A percentile compares a stretch with the other conserved stretches of the same genome.
These are phyloP conservation scores for Bombus waltoni DNA, from an alignment of 1,140 invertebrate genomes.

Conservation along the genomic window DNA sequence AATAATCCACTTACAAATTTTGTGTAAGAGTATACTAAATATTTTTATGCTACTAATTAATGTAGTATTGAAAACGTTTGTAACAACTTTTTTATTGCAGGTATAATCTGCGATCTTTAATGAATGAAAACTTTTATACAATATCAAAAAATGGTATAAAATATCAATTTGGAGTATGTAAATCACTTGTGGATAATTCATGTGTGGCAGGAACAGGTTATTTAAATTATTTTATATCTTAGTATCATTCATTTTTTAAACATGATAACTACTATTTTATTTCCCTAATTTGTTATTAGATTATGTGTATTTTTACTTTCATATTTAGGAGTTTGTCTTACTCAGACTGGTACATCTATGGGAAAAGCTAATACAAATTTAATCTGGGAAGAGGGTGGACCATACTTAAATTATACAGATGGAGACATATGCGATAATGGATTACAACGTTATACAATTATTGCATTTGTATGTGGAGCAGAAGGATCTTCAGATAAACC, in stretches of 20 bases:
- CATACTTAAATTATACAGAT: slow-evolving; percentile 83
- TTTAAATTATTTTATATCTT: slow-evolving; percentile 28
- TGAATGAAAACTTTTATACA: slow-evolving; percentile 47
- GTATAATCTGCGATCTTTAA: slow-evolving; percentile 69
- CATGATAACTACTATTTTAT: background rate
- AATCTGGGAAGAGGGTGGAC: slow-evolving; percentile 80
- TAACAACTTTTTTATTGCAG: slow-evolving; percentile 57
- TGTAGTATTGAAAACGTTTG: slow-evolving; percentile 18
- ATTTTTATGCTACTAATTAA: background rate
- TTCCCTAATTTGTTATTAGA: background rate
- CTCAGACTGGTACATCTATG: slow-evolving; percentile 68
- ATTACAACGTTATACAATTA: slow-evolving; percentile 79
- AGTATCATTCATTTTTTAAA: background rate
- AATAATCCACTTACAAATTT: slow-evolving; percentile 74
- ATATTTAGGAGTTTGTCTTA: slow-evolving; percentile 72
- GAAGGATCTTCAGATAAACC: slow-evolving; percentile 73
- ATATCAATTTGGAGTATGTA: slow-evolving; percentile 73
- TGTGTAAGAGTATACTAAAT: slow-evolving; percentile 59
- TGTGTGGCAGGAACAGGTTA: slow-evolving; percentile 69
- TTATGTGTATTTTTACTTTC: slow-evolving; percentile 15
- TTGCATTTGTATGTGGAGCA: slow-evolving; percentile 81
- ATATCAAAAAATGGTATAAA: slow-evolving; percentile 43
- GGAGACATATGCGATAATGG: slow-evolving; percentile 76
- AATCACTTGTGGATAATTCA: slow-evolving; percentile 48
- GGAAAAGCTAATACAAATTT: slow-evolving; percentile 82